These are phyloP conservation scores for Bombus pascuorum DNA, from an alignment of 1,140 invertebrate genomes.

Conservation along the genomic window DNA sequence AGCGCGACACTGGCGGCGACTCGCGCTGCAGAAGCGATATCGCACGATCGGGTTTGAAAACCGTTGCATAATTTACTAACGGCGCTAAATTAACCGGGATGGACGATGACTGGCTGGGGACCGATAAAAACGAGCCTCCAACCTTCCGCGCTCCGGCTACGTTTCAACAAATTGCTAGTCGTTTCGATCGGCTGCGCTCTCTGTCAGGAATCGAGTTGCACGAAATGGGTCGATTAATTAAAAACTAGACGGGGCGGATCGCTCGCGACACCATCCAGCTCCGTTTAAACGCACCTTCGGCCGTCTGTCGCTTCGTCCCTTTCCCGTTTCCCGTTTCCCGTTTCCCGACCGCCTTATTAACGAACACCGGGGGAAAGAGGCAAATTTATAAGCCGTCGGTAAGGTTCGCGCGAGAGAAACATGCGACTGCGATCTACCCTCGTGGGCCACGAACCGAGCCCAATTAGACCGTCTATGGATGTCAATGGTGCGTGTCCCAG, in stretches of 20 bases:
- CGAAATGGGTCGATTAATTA: conserved; percentile 26
- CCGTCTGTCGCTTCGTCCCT: neutral
- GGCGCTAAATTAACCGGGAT: conserved; percentile 62
- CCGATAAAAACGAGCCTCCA: conserved; percentile 54
- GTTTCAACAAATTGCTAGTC: conserved; percentile 23
- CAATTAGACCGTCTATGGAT: conserved; percentile 62
- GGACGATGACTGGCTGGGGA: conserved; percentile 64
- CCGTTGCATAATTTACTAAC: conserved; percentile 64
- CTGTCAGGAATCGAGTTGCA: neutral
- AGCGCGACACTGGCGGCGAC: conserved; percentile 24
- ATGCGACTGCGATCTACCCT: neutral
- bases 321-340: neutral
- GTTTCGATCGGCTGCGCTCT: conserved; percentile 15
- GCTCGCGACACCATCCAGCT: neutral
- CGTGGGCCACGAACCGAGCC: conserved; percentile 46
- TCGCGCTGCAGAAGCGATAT: conserved; percentile 47
- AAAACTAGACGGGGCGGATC: neutral
- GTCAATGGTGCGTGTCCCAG: conserved; percentile 36
- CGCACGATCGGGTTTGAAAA: conserved; percentile 52
- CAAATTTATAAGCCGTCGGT: conserved; percentile 39
- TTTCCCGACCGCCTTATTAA: neutral
- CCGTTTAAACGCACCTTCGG: neutral
- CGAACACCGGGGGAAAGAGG: conserved; percentile 1
- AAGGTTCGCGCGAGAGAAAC: neutral
- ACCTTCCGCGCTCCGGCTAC: neutral